Conservation (phyloP, 1,140 invertebrate species). For the Euura saliciscinereae region DNA sequence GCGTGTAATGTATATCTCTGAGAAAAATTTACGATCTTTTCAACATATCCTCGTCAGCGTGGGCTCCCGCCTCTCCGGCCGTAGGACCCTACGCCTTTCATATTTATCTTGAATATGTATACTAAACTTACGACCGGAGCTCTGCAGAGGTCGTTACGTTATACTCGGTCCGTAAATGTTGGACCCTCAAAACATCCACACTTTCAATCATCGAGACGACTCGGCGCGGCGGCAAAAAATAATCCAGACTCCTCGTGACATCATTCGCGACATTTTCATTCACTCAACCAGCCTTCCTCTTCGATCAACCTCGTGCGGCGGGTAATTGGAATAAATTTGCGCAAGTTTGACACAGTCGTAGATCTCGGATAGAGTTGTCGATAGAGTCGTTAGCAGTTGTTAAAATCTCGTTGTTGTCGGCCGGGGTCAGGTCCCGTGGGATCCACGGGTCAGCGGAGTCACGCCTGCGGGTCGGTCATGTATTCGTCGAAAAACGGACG, state of each 20-base stretch:
- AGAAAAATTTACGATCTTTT: constrained; percentile 38
- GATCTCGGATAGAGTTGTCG: constrained; percentile 15
- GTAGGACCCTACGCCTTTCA: constrained; percentile 11
- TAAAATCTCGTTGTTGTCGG: constrained; percentile 9
- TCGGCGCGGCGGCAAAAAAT: background rate
- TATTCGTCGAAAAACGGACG: constrained; percentile 1
- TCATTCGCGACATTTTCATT: background rate
- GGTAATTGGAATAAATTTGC: constrained; percentile 7
- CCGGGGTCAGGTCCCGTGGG: constrained; percentile 17
- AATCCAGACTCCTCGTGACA: background rate
- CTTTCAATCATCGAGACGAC: no score
- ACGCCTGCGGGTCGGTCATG: background rate
- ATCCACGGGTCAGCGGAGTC: constrained; percentile 23
- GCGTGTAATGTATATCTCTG: constrained; percentile 39
- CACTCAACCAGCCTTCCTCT: background rate
- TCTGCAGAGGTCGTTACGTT: no score
- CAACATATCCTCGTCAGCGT: constrained; percentile 25
- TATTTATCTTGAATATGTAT: background rate
- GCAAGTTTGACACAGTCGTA: constrained; percentile 7
- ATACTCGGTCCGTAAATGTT: no score
- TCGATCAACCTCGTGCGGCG: background rate
- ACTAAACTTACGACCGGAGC: background rate
- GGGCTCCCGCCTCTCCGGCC: constrained; percentile 14
- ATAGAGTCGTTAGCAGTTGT: constrained; percentile 18
- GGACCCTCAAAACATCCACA: no score